phyloP scores from a whole-genome alignment of 2,113 vertebrate genomes.

The Neopipo cinnamomea region DNA sequence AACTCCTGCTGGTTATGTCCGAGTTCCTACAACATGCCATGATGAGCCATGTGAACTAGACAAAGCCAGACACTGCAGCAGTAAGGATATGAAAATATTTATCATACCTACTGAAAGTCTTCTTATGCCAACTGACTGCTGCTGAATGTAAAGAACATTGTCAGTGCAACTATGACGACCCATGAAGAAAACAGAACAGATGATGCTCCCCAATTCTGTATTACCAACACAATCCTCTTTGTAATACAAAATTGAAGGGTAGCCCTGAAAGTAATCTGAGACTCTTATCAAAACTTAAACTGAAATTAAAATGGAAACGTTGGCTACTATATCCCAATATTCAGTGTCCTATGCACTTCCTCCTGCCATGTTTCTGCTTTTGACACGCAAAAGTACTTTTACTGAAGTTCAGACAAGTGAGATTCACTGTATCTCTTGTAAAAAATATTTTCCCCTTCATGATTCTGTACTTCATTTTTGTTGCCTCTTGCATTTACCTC shows the following conservation, averaged over 20 bases:
- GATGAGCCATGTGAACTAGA: not conserved
- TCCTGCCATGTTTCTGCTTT: not conserved
- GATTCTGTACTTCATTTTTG: not conserved
- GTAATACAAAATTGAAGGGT: not conserved
- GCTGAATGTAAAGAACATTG: not conserved
- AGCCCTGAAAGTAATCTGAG: not conserved
- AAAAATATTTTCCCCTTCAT: not conserved
- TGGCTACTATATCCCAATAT: not conserved
- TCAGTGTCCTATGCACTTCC: fast-evolving
- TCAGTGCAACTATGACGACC: not conserved
- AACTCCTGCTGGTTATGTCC: not conserved
- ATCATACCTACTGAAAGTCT: fast-evolving
- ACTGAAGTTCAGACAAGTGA: not conserved
- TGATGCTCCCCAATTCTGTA: not conserved
- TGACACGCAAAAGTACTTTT: not conserved
- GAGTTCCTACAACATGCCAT: not conserved
- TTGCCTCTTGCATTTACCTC: not conserved
- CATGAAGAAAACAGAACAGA: not conserved
- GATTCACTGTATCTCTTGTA: not conserved
- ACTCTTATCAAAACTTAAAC: not conserved
- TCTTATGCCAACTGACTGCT: not conserved
- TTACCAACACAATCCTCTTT: not conserved
- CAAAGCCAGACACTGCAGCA: not conserved
- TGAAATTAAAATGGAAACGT: not conserved
- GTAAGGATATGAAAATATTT: not conserved